These are phyloP conservation scores for Aphidius gifuensis DNA, from an alignment of 1,140 invertebrate genomes.

Conservation along the genomic window DNA sequence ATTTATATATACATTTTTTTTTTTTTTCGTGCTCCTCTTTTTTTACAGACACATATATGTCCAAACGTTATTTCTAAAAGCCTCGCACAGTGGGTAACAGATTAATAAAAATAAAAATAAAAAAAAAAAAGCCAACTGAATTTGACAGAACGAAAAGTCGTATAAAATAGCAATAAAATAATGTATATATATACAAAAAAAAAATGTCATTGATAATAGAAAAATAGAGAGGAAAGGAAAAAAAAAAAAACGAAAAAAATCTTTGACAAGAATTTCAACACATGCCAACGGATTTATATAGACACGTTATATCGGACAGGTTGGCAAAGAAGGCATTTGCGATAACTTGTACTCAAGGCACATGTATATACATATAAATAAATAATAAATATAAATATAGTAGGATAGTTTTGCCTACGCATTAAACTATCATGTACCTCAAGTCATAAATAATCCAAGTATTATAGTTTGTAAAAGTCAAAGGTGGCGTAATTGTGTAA, in stretches of 20 bases:
- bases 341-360: not conserved
- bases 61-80: no score
- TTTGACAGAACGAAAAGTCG: no score
- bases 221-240: not conserved
- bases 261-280: slow-evolving; percentile 10
- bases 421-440: slow-evolving; percentile 14
- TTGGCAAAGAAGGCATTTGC: slow-evolving; percentile 10
- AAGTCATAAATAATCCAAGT: slow-evolving; percentile 22
- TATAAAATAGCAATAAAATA: no score
- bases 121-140: no score
- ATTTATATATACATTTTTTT: not conserved
- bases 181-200: no score
- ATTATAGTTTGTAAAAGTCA: slow-evolving; percentile 24
- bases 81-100: no score
- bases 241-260: slow-evolving; percentile 3
- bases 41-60: no score
- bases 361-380: not conserved
- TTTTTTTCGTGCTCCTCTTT: no score
- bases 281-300: slow-evolving; percentile 12
- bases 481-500: slow-evolving; percentile 22
- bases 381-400: slow-evolving; percentile 5
- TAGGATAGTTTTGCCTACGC: slow-evolving; percentile 14
- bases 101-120: no score
- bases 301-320: slow-evolving; percentile 6
- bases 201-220: no score